A percentile compares a stretch with the other conserved stretches of the same genome.
phyloP scores from a whole-genome alignment of 2,888 invertebrate species.

The Morpho achilles region DNA sequence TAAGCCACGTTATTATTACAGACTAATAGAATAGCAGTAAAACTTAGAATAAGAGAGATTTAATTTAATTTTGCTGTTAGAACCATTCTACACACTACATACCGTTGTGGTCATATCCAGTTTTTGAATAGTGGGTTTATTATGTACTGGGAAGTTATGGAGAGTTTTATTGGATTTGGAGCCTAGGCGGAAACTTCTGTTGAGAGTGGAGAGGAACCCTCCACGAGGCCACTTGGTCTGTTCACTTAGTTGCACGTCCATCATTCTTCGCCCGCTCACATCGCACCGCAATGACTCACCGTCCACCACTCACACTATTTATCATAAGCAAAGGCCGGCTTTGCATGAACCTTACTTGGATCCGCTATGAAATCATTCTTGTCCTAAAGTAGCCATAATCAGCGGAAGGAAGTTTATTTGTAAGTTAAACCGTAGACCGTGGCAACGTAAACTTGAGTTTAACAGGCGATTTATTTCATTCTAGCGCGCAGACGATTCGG shows the following conservation, averaged over 20 bases:
- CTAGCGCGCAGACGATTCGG: slow-evolving; percentile 36
- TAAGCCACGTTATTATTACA: slow-evolving; percentile 8
- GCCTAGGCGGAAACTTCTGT: slow-evolving; percentile 68
- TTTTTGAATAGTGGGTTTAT: slow-evolving; percentile 48
- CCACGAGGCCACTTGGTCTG: slow-evolving; percentile 68
- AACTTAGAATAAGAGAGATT: background rate
- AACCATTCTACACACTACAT: slow-evolving; percentile 32
- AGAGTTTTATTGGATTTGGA: slow-evolving; percentile 49
- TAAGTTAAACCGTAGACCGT: slow-evolving; percentile 30
- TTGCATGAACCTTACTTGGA: slow-evolving; percentile 33
- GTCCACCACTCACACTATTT: slow-evolving; percentile 33
- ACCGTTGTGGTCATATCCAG: slow-evolving; percentile 49
- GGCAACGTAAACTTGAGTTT: slow-evolving; percentile 37
- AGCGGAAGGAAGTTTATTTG: slow-evolving; percentile 32
- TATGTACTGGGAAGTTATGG: slow-evolving; percentile 47
- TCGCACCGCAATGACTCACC: slow-evolving; percentile 64
- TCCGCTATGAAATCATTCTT: slow-evolving; percentile 32
- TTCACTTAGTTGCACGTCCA: slow-evolving; percentile 65
- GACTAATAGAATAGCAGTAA: no score
- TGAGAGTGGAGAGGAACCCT: slow-evolving; percentile 67
- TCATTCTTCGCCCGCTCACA: slow-evolving; percentile 63
- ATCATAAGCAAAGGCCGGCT: slow-evolving; percentile 27
- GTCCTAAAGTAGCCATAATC: slow-evolving; percentile 26
- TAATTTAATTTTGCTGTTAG: background rate
- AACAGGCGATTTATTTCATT: slow-evolving; percentile 34